phyloP scores from a whole-genome alignment of 2,113 vertebrate species.

The Oxygymnocypris stewartii region DNA sequence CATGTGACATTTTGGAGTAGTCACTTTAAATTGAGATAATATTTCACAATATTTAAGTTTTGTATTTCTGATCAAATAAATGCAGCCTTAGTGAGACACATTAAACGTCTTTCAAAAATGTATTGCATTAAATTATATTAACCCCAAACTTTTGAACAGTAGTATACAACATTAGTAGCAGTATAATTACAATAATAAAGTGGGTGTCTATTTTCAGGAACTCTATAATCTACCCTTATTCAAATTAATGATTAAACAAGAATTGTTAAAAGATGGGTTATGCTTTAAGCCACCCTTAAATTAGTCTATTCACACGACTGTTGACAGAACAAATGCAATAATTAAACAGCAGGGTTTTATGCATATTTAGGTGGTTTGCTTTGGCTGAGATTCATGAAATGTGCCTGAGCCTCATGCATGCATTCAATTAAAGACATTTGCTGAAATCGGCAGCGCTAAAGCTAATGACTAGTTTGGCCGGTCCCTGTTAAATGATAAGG shows the following conservation, averaged over 20 bases:
- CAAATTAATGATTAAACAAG: neutral
- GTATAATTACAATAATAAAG: too few species aligned
- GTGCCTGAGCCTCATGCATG: neutral
- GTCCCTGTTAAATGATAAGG: conserved; percentile 20
- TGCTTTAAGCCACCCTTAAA: neutral
- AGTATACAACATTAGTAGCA: too few species aligned
- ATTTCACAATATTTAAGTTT: neutral
- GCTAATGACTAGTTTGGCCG: conserved; percentile 4
- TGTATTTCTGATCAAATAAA: neutral
- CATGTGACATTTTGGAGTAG: neutral
- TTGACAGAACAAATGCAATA: neutral
- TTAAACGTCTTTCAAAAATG: too few species aligned
- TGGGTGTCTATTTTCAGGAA: neutral
- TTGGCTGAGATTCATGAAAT: conserved; percentile 13
- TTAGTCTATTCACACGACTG: neutral
- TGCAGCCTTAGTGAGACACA: neutral
- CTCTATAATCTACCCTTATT: neutral
- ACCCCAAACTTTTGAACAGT: too few species aligned
- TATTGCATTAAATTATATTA: too few species aligned
- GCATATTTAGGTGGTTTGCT: conserved; percentile 3
- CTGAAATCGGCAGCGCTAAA: conserved; percentile 5
- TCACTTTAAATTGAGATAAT: neutral
- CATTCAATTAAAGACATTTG: conserved; percentile 16
- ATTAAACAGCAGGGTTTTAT: neutral
- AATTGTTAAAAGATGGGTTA: neutral